phyloP scores from a whole-genome alignment of 2,888 invertebrate species.

The Platycheirus rosarum region DNA sequence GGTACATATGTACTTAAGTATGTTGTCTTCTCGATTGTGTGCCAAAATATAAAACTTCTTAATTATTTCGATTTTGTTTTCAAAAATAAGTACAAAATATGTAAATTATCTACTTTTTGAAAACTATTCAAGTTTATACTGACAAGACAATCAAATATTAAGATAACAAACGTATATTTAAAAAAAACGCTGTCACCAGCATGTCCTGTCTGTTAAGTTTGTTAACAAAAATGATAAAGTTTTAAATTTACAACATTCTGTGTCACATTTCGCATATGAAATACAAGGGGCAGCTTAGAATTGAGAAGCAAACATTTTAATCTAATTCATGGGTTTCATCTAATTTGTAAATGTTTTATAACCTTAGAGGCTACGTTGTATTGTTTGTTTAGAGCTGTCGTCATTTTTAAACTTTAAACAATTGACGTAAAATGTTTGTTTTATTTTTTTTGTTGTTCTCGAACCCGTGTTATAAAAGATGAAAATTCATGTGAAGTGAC shows the following conservation, averaged over 20 bases:
- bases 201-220: slow-evolving; percentile 28
- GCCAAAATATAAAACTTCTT: not conserved
- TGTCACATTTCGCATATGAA: slow-evolving; percentile 61
- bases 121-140: slow-evolving; percentile 19
- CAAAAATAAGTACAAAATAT: slow-evolving; percentile 1
- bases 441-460: not conserved
- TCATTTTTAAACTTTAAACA: slow-evolving; percentile 15
- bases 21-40: not conserved
- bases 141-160: slow-evolving; percentile 9
- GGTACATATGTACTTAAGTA: too few relatives aligned
- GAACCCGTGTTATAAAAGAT: too few relatives aligned
- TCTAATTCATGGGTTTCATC: slow-evolving; percentile 46
- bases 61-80: not conserved
- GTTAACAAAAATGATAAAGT: slow-evolving; percentile 46
- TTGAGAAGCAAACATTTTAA: slow-evolving; percentile 51
- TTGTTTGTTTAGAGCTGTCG: not conserved
- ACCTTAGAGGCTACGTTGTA: slow-evolving; percentile 1
- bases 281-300: slow-evolving; percentile 55
- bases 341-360: slow-evolving; percentile 44
- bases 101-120: not conserved
- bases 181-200: not conserved
- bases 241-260: slow-evolving; percentile 51
- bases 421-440: slow-evolving; percentile 18
- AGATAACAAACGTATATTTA: slow-evolving; percentile 16
- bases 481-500: not conserved